Conservation (phyloP, 2,888 invertebrate genomes). For the Bombylius major region DNA sequence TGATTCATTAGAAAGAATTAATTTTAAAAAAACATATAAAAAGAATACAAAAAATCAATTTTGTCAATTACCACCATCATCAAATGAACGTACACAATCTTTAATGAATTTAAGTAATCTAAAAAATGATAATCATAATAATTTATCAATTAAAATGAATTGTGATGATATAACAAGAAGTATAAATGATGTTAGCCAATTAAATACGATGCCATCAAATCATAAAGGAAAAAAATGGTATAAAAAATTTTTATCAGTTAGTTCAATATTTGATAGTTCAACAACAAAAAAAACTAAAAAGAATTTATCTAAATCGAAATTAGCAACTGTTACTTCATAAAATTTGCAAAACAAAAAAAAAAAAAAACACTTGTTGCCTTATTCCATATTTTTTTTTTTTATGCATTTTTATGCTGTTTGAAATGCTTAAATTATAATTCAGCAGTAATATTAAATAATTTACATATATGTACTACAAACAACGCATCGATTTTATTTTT, state of each 20-base stretch:
- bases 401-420: no score
- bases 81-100: neutral
- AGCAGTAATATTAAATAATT: no score
- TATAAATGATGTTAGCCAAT: neutral
- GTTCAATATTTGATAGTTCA: neutral
- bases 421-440: no score
- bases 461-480: no score
- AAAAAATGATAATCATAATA: neutral
- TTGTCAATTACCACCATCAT: no score
- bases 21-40: no score
- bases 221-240: constrained; percentile 7
- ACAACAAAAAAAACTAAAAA: neutral
- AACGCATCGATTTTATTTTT: no score
- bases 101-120: constrained; percentile 1
- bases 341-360: no score
- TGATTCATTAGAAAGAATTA: no score
- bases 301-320: neutral
- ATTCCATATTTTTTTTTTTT: no score
- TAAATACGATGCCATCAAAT: neutral
- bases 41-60: no score
- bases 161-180: neutral
- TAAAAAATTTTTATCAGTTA: constrained; percentile 2
- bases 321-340: neutral
- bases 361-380: no score
- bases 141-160: neutral